Evolutionary conservation across 2,888 invertebrate genomes (phyloP).

Genomic region (Drosophila basisetae): DNA sequence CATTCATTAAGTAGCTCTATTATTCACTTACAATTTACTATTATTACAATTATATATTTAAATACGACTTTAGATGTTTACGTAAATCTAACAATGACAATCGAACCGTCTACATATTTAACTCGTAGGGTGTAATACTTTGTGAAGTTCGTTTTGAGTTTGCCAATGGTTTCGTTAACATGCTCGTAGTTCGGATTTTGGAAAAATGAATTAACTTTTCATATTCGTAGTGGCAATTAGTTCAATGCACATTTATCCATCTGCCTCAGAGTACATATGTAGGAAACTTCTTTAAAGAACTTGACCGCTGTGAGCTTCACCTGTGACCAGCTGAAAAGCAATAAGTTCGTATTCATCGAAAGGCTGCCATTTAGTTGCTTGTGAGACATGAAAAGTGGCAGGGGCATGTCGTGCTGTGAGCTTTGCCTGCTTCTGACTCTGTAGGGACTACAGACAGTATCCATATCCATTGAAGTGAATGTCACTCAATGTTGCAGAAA

Average conservation of each 20-base stretch:
- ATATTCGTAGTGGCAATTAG: constrained; percentile 11
- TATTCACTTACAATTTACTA: neutral
- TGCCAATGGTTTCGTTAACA: neutral
- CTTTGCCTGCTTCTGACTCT: constrained; percentile 29
- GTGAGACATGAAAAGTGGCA: neutral
- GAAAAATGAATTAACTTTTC: neutral
- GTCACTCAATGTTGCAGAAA: constrained; percentile 52
- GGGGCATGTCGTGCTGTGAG: constrained; percentile 36
- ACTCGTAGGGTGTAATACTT: neutral
- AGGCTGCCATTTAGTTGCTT: constrained; percentile 11
- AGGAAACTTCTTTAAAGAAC: constrained; percentile 41
- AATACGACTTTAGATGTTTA: neutral
- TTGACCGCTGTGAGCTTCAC: constrained; percentile 46
- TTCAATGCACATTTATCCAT: constrained; percentile 5
- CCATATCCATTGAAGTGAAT: constrained; percentile 42
- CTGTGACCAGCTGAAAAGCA: constrained; percentile 45
- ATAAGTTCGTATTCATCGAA: constrained; percentile 9
- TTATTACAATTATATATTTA: neutral
- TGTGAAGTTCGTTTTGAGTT: constrained; percentile 4
- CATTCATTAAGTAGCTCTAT: neutral
- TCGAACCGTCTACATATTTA: too few relatives aligned
- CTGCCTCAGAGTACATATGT: constrained; percentile 33
- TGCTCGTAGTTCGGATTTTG: neutral
- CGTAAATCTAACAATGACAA: too few relatives aligned
- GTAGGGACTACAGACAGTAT: constrained; percentile 22